phyloP scores from a whole-genome alignment of 2,797 vertebrate species.

The Pitangus sulphuratus region DNA sequence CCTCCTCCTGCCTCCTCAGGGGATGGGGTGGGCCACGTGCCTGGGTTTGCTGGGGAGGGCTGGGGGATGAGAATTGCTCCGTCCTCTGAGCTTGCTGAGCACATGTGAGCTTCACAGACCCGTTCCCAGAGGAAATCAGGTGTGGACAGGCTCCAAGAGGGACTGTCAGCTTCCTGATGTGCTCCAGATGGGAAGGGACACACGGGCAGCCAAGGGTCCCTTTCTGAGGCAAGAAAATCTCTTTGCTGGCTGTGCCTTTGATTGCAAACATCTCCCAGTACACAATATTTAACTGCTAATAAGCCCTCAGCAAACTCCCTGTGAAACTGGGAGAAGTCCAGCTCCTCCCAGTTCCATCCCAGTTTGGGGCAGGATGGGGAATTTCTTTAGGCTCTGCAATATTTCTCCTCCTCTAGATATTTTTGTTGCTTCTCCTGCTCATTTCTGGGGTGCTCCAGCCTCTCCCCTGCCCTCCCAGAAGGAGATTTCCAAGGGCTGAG shows the following conservation, averaged over 20 bases:
- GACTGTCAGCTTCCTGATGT: not conserved
- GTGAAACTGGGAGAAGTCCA: not conserved
- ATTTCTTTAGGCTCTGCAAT: not conserved
- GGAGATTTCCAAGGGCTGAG: not conserved
- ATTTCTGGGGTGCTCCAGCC: not conserved
- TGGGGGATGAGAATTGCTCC: rapidly evolving
- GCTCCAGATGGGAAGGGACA: not conserved
- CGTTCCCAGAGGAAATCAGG: conserved; percentile 16
- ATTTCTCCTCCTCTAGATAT: not conserved
- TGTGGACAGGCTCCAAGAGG: not conserved
- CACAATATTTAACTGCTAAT: not conserved
- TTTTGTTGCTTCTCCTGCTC: not conserved
- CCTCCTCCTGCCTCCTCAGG: rapidly evolving
- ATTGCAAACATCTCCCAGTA: not conserved
- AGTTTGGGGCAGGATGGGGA: not conserved
- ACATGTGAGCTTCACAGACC: not conserved
- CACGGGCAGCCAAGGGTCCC: not conserved
- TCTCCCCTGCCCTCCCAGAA: not conserved
- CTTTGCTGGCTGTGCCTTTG: not conserved
- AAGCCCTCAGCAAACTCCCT: not conserved
- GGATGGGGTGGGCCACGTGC: rapidly evolving
- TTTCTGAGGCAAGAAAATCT: not conserved
- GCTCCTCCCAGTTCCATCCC: not conserved
- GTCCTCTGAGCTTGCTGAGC: not conserved
- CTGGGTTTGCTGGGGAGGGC: not conserved